These are phyloP conservation scores for Cromileptes altivelis DNA, from an alignment of 2,113 vertebrate species.

Conservation along the genomic window DNA sequence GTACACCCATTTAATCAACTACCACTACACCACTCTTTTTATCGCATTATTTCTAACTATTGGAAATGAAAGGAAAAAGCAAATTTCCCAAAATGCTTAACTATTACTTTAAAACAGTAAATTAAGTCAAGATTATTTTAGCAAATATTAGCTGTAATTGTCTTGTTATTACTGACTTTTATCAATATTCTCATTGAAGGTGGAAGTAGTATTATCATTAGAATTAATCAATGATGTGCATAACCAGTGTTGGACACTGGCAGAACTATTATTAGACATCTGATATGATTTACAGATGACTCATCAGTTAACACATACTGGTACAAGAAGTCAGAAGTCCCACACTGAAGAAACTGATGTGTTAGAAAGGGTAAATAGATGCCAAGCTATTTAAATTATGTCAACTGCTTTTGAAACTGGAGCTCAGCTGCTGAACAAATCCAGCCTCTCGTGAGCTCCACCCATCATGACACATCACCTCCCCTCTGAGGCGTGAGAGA, in stretches of 20 bases:
- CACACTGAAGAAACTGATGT: not conserved
- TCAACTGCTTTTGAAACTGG: slow-evolving; percentile 11
- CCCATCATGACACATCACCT: slow-evolving; percentile 45
- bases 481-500: slow-evolving; percentile 51
- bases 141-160: not conserved
- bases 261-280: not conserved
- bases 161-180: not conserved
- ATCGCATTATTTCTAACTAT: not conserved
- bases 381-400: not conserved
- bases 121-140: not conserved
- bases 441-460: slow-evolving; percentile 36
- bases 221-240: not conserved
- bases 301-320: not conserved
- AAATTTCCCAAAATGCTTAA: not conserved
- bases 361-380: not conserved
- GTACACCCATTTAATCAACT: too few species aligned
- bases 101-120: not conserved
- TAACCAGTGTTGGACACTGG: too few species aligned
- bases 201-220: not conserved
- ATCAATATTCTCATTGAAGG: not conserved
- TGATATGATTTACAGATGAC: not conserved
- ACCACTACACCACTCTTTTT: too few species aligned
- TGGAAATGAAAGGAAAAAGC: not conserved
- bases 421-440: not conserved
- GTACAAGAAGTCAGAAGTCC: not conserved